These are phyloP conservation scores for Thereva nobilitata DNA, from an alignment of 2,888 invertebrate species.

Conservation along the genomic window DNA sequence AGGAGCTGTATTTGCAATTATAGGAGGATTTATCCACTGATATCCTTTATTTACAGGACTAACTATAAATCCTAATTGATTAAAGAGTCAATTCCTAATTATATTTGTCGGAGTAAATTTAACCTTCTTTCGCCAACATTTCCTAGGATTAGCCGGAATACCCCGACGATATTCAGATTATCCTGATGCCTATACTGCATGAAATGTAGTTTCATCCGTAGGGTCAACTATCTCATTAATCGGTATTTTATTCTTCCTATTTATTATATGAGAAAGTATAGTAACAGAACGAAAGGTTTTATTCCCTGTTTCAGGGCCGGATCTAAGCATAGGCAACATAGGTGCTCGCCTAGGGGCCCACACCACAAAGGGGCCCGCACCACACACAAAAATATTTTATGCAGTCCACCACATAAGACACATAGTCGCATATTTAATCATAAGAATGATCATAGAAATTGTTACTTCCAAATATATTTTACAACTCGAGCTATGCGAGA, in stretches of 20 bases:
- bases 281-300: conserved; percentile 61
- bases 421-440: no score
- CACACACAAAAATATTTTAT: no score
- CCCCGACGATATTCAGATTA: conserved; percentile 79
- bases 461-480: no score
- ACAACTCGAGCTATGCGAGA: no score
- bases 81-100: conserved; percentile 71
- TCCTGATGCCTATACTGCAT: conserved; percentile 67
- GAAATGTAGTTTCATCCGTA: conserved; percentile 71
- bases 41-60: conserved; percentile 70
- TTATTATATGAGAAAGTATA: conserved; percentile 61
- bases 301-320: no score
- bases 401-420: no score
- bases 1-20: conserved; percentile 79
- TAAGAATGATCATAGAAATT: no score
- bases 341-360: no score
- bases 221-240: conserved; percentile 67
- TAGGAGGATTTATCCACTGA: conserved; percentile 74
- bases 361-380: no score
- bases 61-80: conserved; percentile 62
- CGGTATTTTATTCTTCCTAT: conserved; percentile 64
- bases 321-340: no score
- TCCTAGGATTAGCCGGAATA: conserved; percentile 71
- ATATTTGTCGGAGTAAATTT: conserved; percentile 79
- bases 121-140: conserved; percentile 82